Evolutionary conservation across 2,113 vertebrate genomes (phyloP).

Genomic region (Rhegmatorhina hoffmannsi): DNA sequence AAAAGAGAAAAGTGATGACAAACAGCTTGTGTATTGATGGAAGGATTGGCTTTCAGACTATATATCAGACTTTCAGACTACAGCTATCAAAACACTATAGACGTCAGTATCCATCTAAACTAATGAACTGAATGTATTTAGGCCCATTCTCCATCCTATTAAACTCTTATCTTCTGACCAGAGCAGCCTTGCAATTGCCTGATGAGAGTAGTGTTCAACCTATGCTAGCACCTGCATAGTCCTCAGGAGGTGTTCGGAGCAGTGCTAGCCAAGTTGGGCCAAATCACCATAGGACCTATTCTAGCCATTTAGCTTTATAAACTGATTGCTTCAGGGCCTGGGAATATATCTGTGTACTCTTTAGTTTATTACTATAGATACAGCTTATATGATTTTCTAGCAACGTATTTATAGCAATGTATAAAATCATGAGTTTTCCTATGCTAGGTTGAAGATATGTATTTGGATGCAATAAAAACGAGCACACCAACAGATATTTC

Average conservation of each 20-base stretch:
- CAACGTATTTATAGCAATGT: rapidly evolving
- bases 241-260: neutral
- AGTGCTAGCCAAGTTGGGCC: neutral
- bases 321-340: neutral
- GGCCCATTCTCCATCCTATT: neutral
- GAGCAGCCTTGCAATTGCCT: neutral
- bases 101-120: neutral
- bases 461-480: neutral
- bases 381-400: neutral
- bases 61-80: neutral
- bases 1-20: neutral
- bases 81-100: neutral
- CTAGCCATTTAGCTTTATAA: neutral
- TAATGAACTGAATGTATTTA: neutral
- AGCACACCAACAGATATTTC: neutral
- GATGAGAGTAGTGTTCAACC: neutral
- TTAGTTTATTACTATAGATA: neutral
- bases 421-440: neutral
- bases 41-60: neutral
- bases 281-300: neutral
- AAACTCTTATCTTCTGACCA: neutral
- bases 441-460: neutral
- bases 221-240: neutral
- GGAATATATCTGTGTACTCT: neutral
- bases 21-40: neutral